Base-by-base conservation (phyloP, 2,797 vertebrate species). In the Gymnopithys bicolor region DNA sequence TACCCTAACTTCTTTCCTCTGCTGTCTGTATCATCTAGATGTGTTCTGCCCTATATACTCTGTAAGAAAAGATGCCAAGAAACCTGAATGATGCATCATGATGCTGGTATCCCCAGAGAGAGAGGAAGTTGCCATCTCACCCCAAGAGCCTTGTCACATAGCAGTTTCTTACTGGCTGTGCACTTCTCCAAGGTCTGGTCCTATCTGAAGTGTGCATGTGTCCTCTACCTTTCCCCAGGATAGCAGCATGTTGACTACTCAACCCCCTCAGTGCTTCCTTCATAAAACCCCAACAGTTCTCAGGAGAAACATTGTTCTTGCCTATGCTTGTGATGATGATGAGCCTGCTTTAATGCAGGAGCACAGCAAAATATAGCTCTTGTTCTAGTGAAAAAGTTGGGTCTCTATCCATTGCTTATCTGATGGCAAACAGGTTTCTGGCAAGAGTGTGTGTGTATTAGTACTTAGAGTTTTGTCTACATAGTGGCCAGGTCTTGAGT, bases 361-460 rank as follows among this genome's bases (percentile, higher is more conserved):
- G 67, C 84, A 94, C 70, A 79, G 62, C 2, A 15, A 91, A 92
- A 94, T 43, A 41, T 76, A 33, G 67, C 33, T 74, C 24, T 75
- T 45, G 21, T 35, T 94, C 46, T 68, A 68, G 71, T 75, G 23
- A 66, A 94, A 89, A 82, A 87, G 62, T 82, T 21, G 63, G 53
- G 18, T 93, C 80, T 93, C 53, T 70, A 95, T 91, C 87, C 39
- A 32, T 84, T 94, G 84, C 89, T 94, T 76, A 93, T 96, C 89
- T 56, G 81, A 96, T 74, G 78, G 70, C 85, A 89, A 88, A 92
- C 89, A 97, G 93, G 74, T 91, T 97, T 85, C 95, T 95, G 95
- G 96, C 92, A 93, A 89, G 87, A 70, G 59, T 9, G 21, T 87
- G 62, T 76, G 48, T 70, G 53, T 70, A 63, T 63, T 92, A 68